A percentile compares a stretch with the other conserved stretches of the same genome.
Evolutionary conservation across 2,113 vertebrate genomes (phyloP).

Genomic region (Platysteira castanea): DNA sequence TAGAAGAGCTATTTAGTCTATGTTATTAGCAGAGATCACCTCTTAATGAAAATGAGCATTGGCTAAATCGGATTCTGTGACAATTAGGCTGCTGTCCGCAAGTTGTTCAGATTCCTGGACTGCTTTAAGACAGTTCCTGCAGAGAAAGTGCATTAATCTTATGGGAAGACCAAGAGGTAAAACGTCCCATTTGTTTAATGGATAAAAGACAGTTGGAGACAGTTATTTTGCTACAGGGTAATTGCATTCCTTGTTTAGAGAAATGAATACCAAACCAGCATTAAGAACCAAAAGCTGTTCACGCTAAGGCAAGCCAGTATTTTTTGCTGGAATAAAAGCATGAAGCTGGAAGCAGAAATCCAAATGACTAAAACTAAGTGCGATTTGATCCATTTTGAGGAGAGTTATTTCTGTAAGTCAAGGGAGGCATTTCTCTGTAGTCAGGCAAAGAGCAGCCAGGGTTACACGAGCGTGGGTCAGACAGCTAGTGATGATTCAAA

Average conservation of each 20-base stretch:
- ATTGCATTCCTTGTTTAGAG: slow-evolving; percentile 39
- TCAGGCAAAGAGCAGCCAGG: background rate
- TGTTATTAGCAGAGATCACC: slow-evolving; percentile 24
- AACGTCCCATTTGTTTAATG: slow-evolving; percentile 21
- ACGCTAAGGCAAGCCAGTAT: fast-evolving
- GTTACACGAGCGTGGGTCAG: background rate
- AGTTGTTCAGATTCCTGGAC: background rate
- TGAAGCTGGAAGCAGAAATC: background rate
- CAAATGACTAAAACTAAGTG: background rate
- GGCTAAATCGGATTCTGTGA: slow-evolving; percentile 37
- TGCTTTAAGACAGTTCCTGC: background rate
- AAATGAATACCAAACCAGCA: background rate
- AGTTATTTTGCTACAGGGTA: slow-evolving; percentile 26
- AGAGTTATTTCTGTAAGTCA: background rate
- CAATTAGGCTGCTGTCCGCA: slow-evolving; percentile 17
- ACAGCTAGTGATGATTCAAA: background rate
- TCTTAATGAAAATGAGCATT: slow-evolving; percentile 35
- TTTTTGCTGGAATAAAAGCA: slow-evolving; percentile 17
- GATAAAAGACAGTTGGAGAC: slow-evolving; percentile 31
- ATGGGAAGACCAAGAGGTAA: slow-evolving; percentile 29
- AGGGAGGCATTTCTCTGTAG: background rate
- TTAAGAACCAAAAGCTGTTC: background rate
- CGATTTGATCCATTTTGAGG: background rate
- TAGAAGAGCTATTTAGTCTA: slow-evolving; percentile 19
- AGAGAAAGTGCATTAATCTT: slow-evolving; percentile 62